Conservation (phyloP, 2,113 vertebrate genomes). For the Crypturellus undulatus region DNA sequence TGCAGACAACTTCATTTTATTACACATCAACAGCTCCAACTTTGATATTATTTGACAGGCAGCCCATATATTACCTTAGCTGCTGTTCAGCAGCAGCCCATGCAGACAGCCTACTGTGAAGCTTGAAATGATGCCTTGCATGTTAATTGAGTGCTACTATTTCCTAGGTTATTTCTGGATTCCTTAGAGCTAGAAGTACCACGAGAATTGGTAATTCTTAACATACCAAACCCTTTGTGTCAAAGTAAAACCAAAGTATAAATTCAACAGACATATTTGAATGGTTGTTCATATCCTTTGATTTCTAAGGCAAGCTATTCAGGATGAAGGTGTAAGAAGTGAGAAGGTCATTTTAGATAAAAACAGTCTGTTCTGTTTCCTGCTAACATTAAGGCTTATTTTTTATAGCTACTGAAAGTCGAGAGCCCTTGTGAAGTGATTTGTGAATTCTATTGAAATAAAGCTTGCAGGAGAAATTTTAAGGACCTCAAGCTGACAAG, state of each 20-base stretch:
- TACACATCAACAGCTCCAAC: neutral
- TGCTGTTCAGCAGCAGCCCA: neutral
- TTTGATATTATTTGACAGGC: neutral
- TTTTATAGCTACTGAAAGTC: neutral
- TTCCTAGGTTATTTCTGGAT: neutral
- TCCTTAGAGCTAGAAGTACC: neutral
- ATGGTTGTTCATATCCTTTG: neutral
- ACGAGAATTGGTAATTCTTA: neutral
- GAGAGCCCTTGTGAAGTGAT: neutral
- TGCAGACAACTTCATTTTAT: neutral
- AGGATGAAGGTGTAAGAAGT: neutral
- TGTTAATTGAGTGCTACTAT: neutral
- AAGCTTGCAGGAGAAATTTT: neutral
- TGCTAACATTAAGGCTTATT: neutral
- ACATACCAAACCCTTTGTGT: neutral
- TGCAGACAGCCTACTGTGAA: neutral
- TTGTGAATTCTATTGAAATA: neutral
- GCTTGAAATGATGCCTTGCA: neutral
- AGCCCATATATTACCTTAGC: neutral
- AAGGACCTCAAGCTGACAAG: neutral
- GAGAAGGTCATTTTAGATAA: neutral
- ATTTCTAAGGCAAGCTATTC: neutral
- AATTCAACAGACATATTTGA: constrained; percentile 14
- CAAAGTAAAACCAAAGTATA: neutral
- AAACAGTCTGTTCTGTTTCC: neutral